Percentiles rank a stretch among this genome's conserved stretches.
Conservation (phyloP, 2,797 vertebrate genomes). For the Eulemur mongoz region DNA sequence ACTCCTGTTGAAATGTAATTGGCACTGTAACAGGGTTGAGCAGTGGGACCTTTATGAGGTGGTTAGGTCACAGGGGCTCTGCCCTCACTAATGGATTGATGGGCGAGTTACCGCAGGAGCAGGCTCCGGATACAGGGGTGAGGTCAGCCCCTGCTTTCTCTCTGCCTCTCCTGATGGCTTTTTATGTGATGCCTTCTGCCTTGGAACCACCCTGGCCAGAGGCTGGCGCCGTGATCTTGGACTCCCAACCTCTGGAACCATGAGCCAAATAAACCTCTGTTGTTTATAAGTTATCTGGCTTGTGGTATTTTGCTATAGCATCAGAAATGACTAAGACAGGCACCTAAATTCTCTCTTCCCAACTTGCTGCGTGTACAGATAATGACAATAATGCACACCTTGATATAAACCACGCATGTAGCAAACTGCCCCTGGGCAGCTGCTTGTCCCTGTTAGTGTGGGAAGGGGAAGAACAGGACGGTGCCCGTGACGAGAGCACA, state of each 20-base stretch:
- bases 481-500: not conserved
- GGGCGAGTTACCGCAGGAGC: not conserved
- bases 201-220: not conserved
- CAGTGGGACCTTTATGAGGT: not conserved
- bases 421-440: rapidly evolving
- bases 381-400: rapidly evolving
- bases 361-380: not conserved
- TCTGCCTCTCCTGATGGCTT: not conserved
- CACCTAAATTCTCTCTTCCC: not conserved
- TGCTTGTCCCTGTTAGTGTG: rapidly evolving
- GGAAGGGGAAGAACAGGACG: not conserved
- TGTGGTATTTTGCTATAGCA: not conserved
- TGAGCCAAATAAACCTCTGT: not conserved
- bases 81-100: not conserved
- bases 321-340: not conserved
- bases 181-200: not conserved
- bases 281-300: not conserved
- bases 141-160: not conserved
- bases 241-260: not conserved
- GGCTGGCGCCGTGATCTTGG: not conserved
- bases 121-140: not conserved
- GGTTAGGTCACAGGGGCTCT: not conserved
- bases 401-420: rapidly evolving
- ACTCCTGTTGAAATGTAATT: not conserved
- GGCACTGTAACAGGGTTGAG: not conserved